Evolutionary conservation across 2,113 vertebrate genomes (phyloP).

Genomic region (Scytalopus superciliaris): DNA sequence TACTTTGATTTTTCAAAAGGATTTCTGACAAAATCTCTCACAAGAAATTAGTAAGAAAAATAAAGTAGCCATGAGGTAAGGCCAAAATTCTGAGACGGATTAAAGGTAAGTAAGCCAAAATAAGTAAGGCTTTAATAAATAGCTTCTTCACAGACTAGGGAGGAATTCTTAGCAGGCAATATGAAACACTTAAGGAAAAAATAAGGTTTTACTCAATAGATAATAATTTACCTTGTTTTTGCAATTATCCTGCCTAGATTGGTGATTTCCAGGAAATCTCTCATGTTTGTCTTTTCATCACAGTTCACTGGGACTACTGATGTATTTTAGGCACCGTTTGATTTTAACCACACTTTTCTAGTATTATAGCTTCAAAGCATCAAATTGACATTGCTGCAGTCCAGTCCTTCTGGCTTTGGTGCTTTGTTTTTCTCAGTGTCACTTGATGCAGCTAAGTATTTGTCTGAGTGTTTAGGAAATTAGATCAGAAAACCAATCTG

Average conservation of each 20-base stretch:
- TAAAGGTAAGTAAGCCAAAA: not conserved
- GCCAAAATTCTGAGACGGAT: not conserved
- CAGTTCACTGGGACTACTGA: not conserved
- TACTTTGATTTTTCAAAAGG: slow-evolving; percentile 29
- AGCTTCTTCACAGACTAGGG: not conserved
- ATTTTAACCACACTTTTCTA: not conserved
- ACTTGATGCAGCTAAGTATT: not conserved
- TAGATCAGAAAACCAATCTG: not conserved
- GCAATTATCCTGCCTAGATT: not conserved
- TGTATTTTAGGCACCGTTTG: not conserved
- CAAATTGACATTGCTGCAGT: not conserved
- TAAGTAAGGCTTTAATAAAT: not conserved
- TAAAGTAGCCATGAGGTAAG: not conserved
- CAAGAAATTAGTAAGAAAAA: not conserved
- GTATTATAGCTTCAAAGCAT: not conserved
- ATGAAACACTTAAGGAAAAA: not conserved
- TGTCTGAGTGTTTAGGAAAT: not conserved
- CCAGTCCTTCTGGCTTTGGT: not conserved
- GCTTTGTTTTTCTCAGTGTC: not conserved
- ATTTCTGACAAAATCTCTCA: slow-evolving; percentile 19
- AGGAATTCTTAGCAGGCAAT: not conserved
- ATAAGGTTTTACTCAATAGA: not conserved
- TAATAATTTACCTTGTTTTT: not conserved
- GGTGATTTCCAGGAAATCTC: not conserved
- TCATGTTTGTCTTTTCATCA: not conserved